Base-by-base conservation (phyloP, 2,113 vertebrate species). In the Xenopus borealis region DNA sequence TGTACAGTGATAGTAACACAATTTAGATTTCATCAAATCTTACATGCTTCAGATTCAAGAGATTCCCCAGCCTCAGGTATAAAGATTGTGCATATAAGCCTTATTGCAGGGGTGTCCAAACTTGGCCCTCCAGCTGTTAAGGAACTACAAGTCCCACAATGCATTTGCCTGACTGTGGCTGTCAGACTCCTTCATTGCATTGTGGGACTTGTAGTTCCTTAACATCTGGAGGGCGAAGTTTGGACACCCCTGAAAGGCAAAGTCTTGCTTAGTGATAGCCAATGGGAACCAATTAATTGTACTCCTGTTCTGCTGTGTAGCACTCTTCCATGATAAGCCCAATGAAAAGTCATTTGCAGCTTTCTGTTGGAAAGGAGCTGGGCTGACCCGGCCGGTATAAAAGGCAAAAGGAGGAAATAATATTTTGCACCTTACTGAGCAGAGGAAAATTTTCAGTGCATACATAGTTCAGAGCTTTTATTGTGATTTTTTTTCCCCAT, bases 361-460 rank as follows among this genome's bases (percentile, higher is more conserved):
- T 86, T 88, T 84, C 84, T 80, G 82, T 83, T 85, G 83, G 86
- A 85, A 87, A 85, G 84, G 81, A 83, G 82, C 78, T 68, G 82
- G 87, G 88, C 84, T 83, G 88, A 88, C 84, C 81, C 86, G 87
- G 90, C 89, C 92, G 91, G 87, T 91, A 89, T 86, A 88, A 88
- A 91, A 85, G 87, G 83, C 87, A 88, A 84, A 90, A 89, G 91
- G 91, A 89, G 88, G 87, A 89, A 89, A 89, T 88, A 88, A 90
- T 86, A 88, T 92, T 94, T 93, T 93, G 93, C 93, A 95, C 94
- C 93, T 95, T 95, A 95, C 71, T 90, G 88, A 90, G 90, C 90
- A 91, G 85, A 90, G 88, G 86, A 89, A 87, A 88, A 87, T 85
- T 87, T 90, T 93, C 89, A 91, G 87, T 92, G 88, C 90, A 88